A percentile compares a stretch with the other conserved stretches of the same genome.
Conservation (phyloP, 2,797 vertebrate genomes). For the Melanotaenia pygmaea region DNA sequence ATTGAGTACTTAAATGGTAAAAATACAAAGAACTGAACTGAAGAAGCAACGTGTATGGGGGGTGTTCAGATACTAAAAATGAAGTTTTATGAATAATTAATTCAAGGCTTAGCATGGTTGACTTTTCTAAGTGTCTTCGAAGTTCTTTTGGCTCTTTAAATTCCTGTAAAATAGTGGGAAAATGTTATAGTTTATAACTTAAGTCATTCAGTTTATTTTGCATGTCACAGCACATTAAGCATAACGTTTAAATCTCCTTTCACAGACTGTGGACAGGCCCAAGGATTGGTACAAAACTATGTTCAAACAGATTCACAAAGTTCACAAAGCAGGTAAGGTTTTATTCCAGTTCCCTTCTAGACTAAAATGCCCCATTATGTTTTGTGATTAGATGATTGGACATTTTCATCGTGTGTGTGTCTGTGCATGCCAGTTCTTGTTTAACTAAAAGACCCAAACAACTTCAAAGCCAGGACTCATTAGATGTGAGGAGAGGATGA, state of each 20-base stretch:
- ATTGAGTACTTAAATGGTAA: too few species aligned
- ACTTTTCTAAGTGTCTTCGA: constrained; percentile 7
- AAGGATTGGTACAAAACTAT: constrained; percentile 99
- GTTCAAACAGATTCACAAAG: constrained; percentile 99
- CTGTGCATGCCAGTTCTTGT: constrained; percentile 36
- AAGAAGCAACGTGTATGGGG: neutral
- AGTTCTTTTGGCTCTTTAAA: constrained; percentile 10
- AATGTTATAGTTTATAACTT: constrained; percentile 10
- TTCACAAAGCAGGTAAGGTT: constrained; percentile 93
- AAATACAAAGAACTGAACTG: neutral
- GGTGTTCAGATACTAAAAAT: neutral
- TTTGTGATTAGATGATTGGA: constrained; percentile 1
- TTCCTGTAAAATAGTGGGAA: constrained; percentile 28
- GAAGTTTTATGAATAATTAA: neutral
- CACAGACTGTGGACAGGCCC: constrained; percentile 95
- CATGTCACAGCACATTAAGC: constrained; percentile 39
- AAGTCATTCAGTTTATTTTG: constrained; percentile 18
- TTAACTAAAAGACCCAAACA: constrained; percentile 53
- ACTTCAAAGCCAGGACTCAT: constrained; percentile 70
- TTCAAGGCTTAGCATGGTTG: constrained; percentile 4
- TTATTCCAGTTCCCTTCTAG: neutral
- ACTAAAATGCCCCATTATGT: constrained; percentile 10
- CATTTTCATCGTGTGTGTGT: constrained; percentile 17
- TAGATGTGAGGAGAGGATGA: constrained; percentile 58
- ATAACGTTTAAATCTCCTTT: constrained; percentile 43